Conservation (phyloP, 2,888 invertebrate species). For the Sarcophaga carnaria region DNA sequence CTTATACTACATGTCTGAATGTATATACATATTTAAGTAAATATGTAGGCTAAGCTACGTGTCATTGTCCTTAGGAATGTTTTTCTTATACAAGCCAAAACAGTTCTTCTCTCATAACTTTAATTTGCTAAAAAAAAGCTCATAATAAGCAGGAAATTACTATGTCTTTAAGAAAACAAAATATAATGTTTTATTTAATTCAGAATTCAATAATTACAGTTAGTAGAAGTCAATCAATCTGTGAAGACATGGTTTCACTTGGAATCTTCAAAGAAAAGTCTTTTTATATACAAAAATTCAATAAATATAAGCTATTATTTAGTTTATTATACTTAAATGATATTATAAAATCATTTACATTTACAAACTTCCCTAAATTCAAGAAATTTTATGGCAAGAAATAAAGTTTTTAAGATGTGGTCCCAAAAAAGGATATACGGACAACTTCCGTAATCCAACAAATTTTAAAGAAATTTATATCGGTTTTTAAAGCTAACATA, state of each 20-base stretch:
- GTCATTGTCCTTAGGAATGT: slow-evolving; percentile 49
- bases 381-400: neutral
- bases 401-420: neutral
- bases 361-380: too few species aligned
- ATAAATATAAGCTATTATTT: too few species aligned
- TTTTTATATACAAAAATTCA: too few species aligned
- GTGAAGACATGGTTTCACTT: too few species aligned
- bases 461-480: neutral
- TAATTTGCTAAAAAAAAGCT: slow-evolving; percentile 23
- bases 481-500: neutral
- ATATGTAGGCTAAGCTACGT: slow-evolving; percentile 3
- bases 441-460: neutral
- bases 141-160: slow-evolving; percentile 47
- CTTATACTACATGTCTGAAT: slow-evolving; percentile 4
- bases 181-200: too few species aligned
- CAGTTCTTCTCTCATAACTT: neutral
- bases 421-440: slow-evolving; percentile 17
- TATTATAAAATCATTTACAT: too few species aligned
- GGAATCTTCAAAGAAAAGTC: too few species aligned
- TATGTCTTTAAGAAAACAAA: neutral
- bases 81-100: slow-evolving; percentile 12
- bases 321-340: too few species aligned
- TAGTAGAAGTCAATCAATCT: too few species aligned
- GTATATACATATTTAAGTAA: neutral
- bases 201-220: too few species aligned